Evolutionary conservation across 1,140 invertebrate genomes (phyloP), one percentile per base, ranked within the genome.

Genomic region (Dendrolimus kikuchii): DNA sequence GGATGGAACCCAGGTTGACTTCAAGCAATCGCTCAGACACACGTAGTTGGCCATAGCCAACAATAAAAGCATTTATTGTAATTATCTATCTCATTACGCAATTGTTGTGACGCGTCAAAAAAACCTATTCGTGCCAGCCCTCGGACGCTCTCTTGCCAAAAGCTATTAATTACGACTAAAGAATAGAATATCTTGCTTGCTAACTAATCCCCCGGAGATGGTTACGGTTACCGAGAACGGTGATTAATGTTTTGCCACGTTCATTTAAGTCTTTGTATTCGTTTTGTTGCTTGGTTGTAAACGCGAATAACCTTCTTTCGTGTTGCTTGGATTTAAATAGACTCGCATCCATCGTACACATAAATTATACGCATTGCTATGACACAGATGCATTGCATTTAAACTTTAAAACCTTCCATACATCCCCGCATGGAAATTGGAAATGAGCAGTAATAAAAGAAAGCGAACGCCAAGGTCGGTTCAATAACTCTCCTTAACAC

Each of bases 121-220:
- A 49, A 51, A 65, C 64, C 71, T 76, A 81, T 77, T 80, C 68
- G 65, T 71, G 72, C 62, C 66, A 64, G 66, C 59, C 71, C 66
- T 65, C 75, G 60, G 60, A 68, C 76, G 69, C 77, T 78, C 77
- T 75, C 80, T 83, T 86, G 80, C 82, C 82, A 84, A 86, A 86
- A 83, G 80, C 82, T 78, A 86, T 86, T 86, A 86, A 86, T 86
- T 86, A 83, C 77, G 51, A 57, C 61, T 72, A 63, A 69, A 79
- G 81, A 84, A 86, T 82, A 83, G 81, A 86, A 83, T 82, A 84
- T 81, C 80, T 77, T 68, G 64, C 53, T 77, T 72, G 72, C 73
- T 23, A 23, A 23, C 23, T 77, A 76, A 81, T 79, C 76, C 80
- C 75, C 74, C 72, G 66, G 76, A 81, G 80, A 82, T 66, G 74